Evolutionary conservation across 2,888 invertebrate species (phyloP).

Genomic region (Camptogramma bilineatum): DNA sequence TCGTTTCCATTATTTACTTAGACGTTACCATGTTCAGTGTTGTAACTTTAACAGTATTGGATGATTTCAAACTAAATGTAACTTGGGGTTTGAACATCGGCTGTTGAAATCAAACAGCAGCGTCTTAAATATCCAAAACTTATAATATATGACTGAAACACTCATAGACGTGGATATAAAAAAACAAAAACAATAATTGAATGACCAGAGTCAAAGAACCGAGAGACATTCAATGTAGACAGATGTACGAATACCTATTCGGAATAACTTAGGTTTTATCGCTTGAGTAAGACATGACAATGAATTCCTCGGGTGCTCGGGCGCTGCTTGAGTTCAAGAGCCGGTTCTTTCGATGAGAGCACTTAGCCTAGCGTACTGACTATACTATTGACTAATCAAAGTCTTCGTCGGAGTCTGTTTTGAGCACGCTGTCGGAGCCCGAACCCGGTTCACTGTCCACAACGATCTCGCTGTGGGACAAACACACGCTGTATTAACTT

Average conservation of each 20-base stretch:
- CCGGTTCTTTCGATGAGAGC: constrained; percentile 46
- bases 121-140: background rate
- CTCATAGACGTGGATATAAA: constrained; percentile 4
- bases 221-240: constrained; percentile 15
- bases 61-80: constrained; percentile 13
- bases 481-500: constrained; percentile 6
- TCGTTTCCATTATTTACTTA: constrained; percentile 29
- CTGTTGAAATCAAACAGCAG: constrained; percentile 29
- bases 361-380: constrained; percentile 50
- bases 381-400: constrained; percentile 65
- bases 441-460: constrained; percentile 79
- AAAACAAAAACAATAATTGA: constrained; percentile 5
- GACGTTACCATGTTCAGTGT: constrained; percentile 25
- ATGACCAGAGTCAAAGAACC: constrained; percentile 6
- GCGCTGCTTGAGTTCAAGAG: constrained; percentile 32
- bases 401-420: constrained; percentile 82
- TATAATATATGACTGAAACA: background rate
- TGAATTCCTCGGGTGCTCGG: constrained; percentile 15
- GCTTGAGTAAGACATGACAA: constrained; percentile 22
- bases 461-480: constrained; percentile 66
- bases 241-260: constrained; percentile 15
- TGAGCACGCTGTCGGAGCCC: constrained; percentile 79
- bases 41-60: constrained; percentile 10
- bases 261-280: constrained; percentile 27
- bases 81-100: constrained; percentile 12